phyloP scores from a whole-genome alignment of 23 tunicate genomes.

The Trididemnum miniatum region DNA sequence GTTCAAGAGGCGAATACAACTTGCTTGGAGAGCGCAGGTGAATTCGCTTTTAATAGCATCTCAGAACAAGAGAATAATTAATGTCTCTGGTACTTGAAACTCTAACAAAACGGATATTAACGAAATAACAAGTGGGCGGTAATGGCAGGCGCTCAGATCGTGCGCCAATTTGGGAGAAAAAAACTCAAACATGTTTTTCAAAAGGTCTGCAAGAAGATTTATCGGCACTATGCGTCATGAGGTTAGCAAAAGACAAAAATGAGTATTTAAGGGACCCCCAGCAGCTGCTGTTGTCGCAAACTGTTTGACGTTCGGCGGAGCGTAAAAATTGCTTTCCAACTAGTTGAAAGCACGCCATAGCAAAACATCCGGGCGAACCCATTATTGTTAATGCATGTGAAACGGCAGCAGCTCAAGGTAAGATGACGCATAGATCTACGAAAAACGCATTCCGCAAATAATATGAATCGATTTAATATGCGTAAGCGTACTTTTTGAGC shows the following conservation, averaged over 20 bases:
- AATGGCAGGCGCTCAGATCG: too few species aligned
- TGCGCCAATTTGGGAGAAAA: too few species aligned
- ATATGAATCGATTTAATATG: too few species aligned
- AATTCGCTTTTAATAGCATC: not conserved
- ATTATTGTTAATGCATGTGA: constrained; percentile 31
- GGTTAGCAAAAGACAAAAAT: not conserved
- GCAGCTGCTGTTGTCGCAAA: constrained; percentile 13
- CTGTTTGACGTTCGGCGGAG: constrained; percentile 32
- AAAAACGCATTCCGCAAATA: not conserved
- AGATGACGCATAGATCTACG: not conserved
- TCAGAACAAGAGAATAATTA: not conserved
- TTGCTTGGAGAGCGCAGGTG: constrained; percentile 22
- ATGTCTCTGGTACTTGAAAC: constrained; percentile 1
- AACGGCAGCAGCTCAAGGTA: not conserved
- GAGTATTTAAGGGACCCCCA: not conserved
- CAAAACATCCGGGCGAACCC: constrained; percentile 36
- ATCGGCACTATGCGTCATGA: not conserved
- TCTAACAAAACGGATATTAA: too few species aligned
- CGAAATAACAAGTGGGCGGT: too few species aligned
- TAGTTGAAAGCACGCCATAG: constrained; percentile 21
- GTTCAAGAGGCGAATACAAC: not conserved
- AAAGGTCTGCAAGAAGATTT: too few species aligned
- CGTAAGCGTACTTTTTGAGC: not conserved
- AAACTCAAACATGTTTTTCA: too few species aligned
- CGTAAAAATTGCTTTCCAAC: constrained; percentile 52